These are phyloP conservation scores for Atopsyche davidsoni DNA, from an alignment of 1,140 invertebrate genomes.

Conservation along the genomic window DNA sequence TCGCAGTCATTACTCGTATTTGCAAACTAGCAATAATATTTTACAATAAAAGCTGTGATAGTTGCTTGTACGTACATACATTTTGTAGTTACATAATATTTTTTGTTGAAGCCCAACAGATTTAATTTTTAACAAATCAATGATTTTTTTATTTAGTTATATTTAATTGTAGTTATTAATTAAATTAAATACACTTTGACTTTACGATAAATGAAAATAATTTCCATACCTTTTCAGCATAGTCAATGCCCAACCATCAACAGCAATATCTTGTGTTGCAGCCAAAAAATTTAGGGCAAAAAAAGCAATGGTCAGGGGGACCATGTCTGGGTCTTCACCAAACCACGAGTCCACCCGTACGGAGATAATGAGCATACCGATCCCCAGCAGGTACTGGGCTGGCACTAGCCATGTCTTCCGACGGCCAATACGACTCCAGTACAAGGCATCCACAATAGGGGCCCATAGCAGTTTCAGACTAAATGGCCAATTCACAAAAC, in stretches of 20 bases:
- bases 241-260: conserved; percentile 99
- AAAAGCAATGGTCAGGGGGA: conserved; percentile 78
- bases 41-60: no score
- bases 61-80: no score
- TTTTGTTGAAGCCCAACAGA: no score
- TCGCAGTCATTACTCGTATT: no score
- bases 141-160: no score
- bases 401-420: conserved; percentile 96
- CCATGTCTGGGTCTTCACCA: conserved; percentile 72
- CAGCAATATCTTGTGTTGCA: conserved; percentile 98
- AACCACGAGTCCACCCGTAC: conserved; percentile 68
- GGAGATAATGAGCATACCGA: conserved; percentile 82
- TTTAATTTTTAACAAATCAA: no score
- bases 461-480: conserved; percentile 97
- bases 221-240: conserved; percentile 81
- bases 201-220: background rate
- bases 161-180: no score
- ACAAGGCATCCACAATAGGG: conserved; percentile 92
- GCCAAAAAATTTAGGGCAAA: conserved; percentile 92
- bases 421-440: conserved; percentile 74
- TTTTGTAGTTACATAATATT: no score
- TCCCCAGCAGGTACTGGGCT: conserved; percentile 77
- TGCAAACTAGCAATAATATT: no score
- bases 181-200: no score
- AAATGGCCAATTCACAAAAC: conserved; percentile 97